Percentiles rank a stretch among this genome's conserved stretches.
Conservation (phyloP, 2,113 vertebrate genomes). For the Corythoichthys intestinalis region DNA sequence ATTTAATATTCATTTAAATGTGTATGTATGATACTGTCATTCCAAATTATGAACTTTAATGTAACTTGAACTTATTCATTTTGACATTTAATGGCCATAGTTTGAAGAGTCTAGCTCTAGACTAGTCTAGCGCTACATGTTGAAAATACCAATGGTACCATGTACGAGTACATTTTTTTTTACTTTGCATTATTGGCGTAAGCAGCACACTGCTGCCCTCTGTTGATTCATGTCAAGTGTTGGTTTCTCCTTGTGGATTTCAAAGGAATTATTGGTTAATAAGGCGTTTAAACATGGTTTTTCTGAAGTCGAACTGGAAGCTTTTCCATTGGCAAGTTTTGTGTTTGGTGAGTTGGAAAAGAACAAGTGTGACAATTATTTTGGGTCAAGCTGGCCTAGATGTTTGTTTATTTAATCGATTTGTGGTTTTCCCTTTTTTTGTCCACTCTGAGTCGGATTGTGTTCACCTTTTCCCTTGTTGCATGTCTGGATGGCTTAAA, state of each 20-base stretch:
- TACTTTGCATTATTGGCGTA: slow-evolving; percentile 10
- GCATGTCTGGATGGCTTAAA: slow-evolving; percentile 61
- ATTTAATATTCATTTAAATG: slow-evolving; percentile 3
- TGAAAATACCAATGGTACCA: neutral
- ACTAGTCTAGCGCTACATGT: neutral
- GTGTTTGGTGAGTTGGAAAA: neutral
- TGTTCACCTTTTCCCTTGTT: slow-evolving; percentile 31
- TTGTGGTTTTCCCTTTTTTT: neutral
- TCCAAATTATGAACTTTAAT: neutral
- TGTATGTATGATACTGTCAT: neutral
- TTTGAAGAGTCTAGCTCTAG: neutral
- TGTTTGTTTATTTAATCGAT: neutral
- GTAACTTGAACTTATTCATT: neutral
- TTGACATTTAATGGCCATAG: neutral
- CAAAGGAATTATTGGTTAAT: neutral
- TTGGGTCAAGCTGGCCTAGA: neutral
- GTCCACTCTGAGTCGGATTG: slow-evolving; percentile 4
- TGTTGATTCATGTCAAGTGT: slow-evolving; percentile 21
- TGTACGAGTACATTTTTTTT: neutral
- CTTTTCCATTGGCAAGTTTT: neutral
- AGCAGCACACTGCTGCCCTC: slow-evolving; percentile 37
- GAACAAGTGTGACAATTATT: neutral
- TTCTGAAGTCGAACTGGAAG: neutral
- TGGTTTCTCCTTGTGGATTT: neutral
- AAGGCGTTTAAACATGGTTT: neutral